These are phyloP conservation scores for Aphelocoma coerulescens DNA, from an alignment of 2,113 vertebrate genomes.

Conservation along the genomic window DNA sequence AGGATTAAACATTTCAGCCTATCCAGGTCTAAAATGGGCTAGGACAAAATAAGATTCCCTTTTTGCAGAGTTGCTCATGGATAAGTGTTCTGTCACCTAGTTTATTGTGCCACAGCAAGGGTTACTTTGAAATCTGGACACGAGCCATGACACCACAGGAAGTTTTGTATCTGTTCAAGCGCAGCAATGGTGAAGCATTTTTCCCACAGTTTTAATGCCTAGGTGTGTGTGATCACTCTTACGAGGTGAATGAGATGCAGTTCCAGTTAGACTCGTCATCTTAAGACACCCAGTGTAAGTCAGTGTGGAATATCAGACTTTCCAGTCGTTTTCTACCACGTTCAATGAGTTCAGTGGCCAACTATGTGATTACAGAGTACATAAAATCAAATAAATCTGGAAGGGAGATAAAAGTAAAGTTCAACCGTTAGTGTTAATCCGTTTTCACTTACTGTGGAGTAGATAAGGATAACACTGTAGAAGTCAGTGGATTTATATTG, in stretches of 20 bases:
- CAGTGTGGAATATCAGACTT: not conserved
- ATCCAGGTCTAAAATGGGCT: not conserved
- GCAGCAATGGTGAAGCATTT: constrained; percentile 11
- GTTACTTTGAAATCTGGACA: constrained; percentile 13
- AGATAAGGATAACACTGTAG: not conserved
- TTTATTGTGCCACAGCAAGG: not conserved
- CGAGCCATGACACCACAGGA: not conserved
- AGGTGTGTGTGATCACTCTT: constrained; percentile 55
- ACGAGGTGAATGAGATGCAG: constrained; percentile 17
- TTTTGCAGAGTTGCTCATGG: not conserved
- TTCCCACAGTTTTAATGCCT: constrained; percentile 64
- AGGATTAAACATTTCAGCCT: not conserved
- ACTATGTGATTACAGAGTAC: not conserved
- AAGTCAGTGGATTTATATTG: not conserved
- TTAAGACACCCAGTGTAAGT: not conserved
- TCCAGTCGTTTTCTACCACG: not conserved
- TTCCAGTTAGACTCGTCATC: constrained; percentile 53
- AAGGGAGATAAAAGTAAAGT: not conserved
- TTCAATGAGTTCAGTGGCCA: not conserved
- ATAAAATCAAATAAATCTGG: not conserved
- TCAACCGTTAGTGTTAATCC: not conserved
- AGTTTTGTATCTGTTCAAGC: not conserved
- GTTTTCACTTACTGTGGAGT: not conserved
- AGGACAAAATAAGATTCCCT: not conserved
- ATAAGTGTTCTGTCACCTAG: not conserved